phyloP scores from a whole-genome alignment of 1,140 invertebrate genomes.

The Helicoverpa armigera region DNA sequence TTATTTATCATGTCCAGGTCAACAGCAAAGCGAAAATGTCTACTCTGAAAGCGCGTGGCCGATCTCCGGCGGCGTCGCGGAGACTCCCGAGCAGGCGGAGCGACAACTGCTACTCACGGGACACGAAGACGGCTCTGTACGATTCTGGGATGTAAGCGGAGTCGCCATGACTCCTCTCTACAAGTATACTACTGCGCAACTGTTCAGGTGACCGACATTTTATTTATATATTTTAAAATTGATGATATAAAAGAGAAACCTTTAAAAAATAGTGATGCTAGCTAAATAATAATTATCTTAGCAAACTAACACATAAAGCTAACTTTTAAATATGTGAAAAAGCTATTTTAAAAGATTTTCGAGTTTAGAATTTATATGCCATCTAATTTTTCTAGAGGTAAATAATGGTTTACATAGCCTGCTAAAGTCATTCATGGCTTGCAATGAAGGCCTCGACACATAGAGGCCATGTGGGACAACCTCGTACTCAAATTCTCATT shows the following conservation, averaged over 20 bases:
- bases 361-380: not conserved
- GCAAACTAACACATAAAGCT: not conserved
- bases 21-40: constrained; percentile 90
- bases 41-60: constrained; percentile 92
- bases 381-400: not conserved
- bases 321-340: too few relatives aligned
- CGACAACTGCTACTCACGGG: constrained; percentile 94
- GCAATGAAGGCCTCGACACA: not conserved
- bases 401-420: not conserved
- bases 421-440: constrained; percentile 29
- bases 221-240: too few relatives aligned
- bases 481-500: too few relatives aligned
- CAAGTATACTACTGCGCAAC: constrained; percentile 93
- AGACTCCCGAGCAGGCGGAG: constrained; percentile 74
- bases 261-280: not conserved
- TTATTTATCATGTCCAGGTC: constrained; percentile 81
- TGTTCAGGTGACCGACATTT: constrained; percentile 89
- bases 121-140: constrained; percentile 98
- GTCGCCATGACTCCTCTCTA: constrained; percentile 94
- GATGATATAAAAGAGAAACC: not conserved
- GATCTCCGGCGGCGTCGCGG: constrained; percentile 90
- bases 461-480: not conserved
- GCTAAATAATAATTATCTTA: not conserved
- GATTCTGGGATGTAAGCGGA: constrained; percentile 97
- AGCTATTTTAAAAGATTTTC: too few relatives aligned